Conservation (phyloP, 1,140 invertebrate species). For the Nasonia giraulti region DNA sequence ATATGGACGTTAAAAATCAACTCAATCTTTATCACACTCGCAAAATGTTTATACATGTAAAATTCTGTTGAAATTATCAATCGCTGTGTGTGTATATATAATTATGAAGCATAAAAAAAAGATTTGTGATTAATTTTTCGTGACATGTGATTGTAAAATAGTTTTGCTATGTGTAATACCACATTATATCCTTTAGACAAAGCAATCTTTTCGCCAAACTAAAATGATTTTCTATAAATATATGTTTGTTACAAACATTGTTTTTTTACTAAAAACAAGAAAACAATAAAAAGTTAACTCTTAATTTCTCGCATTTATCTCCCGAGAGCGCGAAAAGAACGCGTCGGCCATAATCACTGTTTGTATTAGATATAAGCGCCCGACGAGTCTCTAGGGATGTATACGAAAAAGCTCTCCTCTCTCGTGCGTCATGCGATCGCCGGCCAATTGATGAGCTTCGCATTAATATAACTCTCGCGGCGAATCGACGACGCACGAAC, state of each 20-base stretch:
- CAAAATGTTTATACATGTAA: not conserved
- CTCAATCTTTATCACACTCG: not conserved
- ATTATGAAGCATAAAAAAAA: not conserved
- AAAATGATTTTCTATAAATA: slow-evolving; percentile 13
- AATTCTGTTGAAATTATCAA: not conserved
- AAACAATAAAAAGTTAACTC: not conserved
- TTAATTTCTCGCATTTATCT: not conserved
- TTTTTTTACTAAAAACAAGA: not conserved
- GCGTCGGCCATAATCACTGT: no score
- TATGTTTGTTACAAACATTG: slow-evolving; percentile 20
- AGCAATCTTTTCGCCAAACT: not conserved
- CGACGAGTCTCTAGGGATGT: not conserved
- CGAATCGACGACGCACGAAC: not conserved
- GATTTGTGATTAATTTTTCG: no score
- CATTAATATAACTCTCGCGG: not conserved
- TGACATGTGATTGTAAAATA: no score
- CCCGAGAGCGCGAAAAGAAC: no score
- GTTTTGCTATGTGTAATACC: no score
- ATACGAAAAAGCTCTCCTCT: slow-evolving; percentile 5
- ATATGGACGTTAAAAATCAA: no score
- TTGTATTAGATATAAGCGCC: no score
- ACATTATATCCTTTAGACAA: no score
- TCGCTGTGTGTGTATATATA: not conserved
- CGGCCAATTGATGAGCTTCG: not conserved
- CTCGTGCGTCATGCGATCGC: slow-evolving; percentile 8